phyloP scores from a whole-genome alignment of 1,140 invertebrate genomes.

The Babylonia areolata region DNA sequence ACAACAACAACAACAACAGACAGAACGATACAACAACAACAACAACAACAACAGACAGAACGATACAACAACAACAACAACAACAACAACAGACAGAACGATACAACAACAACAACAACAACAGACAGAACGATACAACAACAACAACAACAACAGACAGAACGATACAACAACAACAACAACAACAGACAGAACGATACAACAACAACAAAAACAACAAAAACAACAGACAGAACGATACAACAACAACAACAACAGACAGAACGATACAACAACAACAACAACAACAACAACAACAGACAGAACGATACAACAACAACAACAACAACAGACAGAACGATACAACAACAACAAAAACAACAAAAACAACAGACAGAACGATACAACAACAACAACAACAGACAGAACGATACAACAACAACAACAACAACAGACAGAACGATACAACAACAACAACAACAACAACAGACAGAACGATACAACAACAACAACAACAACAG shows the following conservation, averaged over 20 bases:
- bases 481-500: too few species aligned
- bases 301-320: background rate
- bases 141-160: background rate
- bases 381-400: too few species aligned
- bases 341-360: background rate
- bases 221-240: background rate
- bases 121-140: background rate
- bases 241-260: background rate
- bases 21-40: too few species aligned
- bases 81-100: too few species aligned
- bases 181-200: background rate
- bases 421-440: too few species aligned
- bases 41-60: too few species aligned
- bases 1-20: too few species aligned
- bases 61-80: too few species aligned
- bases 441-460: too few species aligned
- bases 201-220: background rate
- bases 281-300: background rate
- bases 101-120: too few species aligned
- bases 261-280: background rate
- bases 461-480: too few species aligned
- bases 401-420: too few species aligned
- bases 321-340: background rate
- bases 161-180: slow-evolving; percentile 16
- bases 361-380: background rate